Evolutionary conservation across 2,797 vertebrate species (phyloP).

Genomic region (Pangasius djambal): DNA sequence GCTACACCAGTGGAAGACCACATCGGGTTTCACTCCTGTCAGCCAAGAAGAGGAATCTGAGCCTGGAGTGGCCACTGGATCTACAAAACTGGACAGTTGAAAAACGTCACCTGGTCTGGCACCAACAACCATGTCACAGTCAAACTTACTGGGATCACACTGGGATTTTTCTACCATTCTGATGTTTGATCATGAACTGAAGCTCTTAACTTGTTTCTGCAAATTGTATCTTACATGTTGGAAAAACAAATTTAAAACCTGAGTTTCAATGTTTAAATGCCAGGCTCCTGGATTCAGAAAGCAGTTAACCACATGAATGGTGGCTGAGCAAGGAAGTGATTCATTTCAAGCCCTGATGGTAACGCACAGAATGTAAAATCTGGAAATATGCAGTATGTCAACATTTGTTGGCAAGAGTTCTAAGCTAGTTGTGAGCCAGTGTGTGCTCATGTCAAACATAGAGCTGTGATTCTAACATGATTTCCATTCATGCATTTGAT

Average conservation of each 20-base stretch:
- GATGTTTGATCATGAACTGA: neutral
- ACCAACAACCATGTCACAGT: neutral
- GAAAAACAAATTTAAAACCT: neutral
- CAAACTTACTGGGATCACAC: neutral
- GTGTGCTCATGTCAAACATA: constrained; percentile 3
- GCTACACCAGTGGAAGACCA: neutral
- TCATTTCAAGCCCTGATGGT: neutral
- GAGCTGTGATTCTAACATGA: constrained; percentile 32
- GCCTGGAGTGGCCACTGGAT: neutral
- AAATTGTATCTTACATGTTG: neutral
- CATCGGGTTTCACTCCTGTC: neutral
- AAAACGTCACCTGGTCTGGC: neutral
- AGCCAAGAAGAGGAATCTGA: neutral
- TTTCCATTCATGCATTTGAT: constrained; percentile 53
- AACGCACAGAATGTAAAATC: neutral
- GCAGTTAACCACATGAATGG: neutral
- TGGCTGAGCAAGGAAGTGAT: neutral
- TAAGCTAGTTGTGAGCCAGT: constrained; percentile 3
- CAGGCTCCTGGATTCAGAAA: neutral
- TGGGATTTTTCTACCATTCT: neutral
- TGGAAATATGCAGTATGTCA: constrained; percentile 3
- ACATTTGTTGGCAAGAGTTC: neutral
- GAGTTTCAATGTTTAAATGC: neutral
- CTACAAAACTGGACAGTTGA: neutral
- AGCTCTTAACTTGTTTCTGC: neutral